Evolutionary conservation across 2,888 invertebrate species (phyloP), one percentile per base, ranked within the genome.

Genomic region (Cacoxenus indagator): DNA sequence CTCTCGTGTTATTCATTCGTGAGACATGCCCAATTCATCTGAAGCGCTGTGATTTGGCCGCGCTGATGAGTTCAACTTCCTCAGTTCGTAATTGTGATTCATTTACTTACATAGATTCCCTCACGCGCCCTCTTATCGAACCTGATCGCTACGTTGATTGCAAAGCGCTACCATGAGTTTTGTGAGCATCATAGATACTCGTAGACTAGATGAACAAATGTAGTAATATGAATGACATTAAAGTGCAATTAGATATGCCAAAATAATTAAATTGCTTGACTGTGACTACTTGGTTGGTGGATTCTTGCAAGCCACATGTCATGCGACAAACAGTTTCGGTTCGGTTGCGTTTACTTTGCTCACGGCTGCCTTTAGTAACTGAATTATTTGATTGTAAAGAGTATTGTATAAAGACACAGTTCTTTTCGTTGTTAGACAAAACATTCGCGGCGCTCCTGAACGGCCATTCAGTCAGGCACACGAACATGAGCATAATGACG

Each of bases 201-300:
- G 14, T 14, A 37, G 9, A 31, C 9, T 8, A 0, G 29, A 27
- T 1, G 11, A 27, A 8, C 29, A 57, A 31, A 54, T 14, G 31
- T 46, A 48, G 51, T 69, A 69, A 51, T 22, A n/a, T 9, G 8
- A 31, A 65, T 31, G 65, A 67, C 62, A 64, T 29, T 45, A 55
- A 62, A 71, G 45, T 76, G 79, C 82, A 82, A 80, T 80, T 83
- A 80, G 71, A 69, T 78, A 75, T 72, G 76, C 70, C 75, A 78
- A 76, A 75, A 75, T 83, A 80, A 83, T 80, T 82, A 83, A 80
- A 80, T 65, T 51, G 22, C 8, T 51, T 48, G 8, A 37, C 8
- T 14, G 64, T 65, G 48, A 22, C 6, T 55, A 6, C 17, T 54
- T 43, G 57, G 45, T 46, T 29, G 51, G 43, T 37, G 37, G 14